Base-by-base conservation (phyloP, 37 sponge, comb jelly and placozoan genomes). In the Chondrosia reniformis region DNA sequence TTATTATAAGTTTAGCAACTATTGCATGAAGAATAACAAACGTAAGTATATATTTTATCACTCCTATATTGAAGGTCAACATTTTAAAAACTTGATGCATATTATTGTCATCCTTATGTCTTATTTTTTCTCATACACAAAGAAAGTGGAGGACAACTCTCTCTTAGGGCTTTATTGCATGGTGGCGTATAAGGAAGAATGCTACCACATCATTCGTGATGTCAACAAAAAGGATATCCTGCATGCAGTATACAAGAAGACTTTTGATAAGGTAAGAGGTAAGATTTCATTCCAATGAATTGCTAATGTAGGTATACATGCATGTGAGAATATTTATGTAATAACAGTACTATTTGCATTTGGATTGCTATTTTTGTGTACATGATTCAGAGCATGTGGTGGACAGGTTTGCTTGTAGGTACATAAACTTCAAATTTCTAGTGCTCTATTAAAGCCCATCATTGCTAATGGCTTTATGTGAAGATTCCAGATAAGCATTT, bases 161-260 rank as follows among this genome's bases (percentile, higher is more conserved):
- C 38, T 56, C 17, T 21, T 77, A n/a, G 78, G 78, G 41, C 32
- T 61, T n/a, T 59, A 59, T 30, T 38, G 78, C 9, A 77, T 33
- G 25, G 63, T 77, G 78, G 62, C 55, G 6, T 77, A 43, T 77
- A 63, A 61, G 39, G 78, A 77, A 27, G 61, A 77, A 33, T 77
- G 57, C 38, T 77, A 33, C 77, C 30, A 34, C 34, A 45, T 31
- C 19, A 27, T 57, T 6, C 15, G 36, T n/a, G 78, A 77, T 10
- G 9, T 77, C n/a, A 44, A 74, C 43, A 46, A 74, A 45, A 57
- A 33, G 33, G 58, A 56, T 56, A 24, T 56, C 27, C 58, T 56
- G 58, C 78, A 57, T 77, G 78, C 78, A 38, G 78, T 61, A 0
- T 77, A 77, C 42, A 55, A 55, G 42, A 77, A 77, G 78, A 77